These are phyloP conservation scores for Hylomyscus alleni DNA, from an alignment of 2,797 vertebrate species.

Conservation along the genomic window DNA sequence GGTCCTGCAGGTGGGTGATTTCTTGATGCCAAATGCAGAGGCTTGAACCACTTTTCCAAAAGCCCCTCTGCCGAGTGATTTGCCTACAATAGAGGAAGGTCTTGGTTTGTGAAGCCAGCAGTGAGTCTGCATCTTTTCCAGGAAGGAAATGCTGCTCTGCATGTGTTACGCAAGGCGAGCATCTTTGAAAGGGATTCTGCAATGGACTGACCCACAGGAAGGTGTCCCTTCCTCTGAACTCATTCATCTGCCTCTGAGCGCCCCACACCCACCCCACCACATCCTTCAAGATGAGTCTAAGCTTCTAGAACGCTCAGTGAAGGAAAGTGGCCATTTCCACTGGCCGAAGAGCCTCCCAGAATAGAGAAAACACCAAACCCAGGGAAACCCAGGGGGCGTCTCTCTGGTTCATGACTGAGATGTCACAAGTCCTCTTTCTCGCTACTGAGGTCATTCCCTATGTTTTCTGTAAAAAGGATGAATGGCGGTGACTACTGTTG, in stretches of 20 bases:
- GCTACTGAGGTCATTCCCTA: slow-evolving; percentile 1
- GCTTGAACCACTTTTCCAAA: slow-evolving; percentile 98
- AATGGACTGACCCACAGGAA: neutral
- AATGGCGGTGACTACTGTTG: neutral
- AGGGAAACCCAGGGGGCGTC: neutral
- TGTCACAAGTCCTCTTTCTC: slow-evolving; percentile 17
- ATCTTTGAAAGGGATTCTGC: slow-evolving; percentile 40
- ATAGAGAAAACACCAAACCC: neutral
- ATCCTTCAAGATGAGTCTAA: neutral
- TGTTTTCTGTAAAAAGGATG: slow-evolving; percentile 17
- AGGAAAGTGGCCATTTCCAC: neutral
- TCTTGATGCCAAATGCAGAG: slow-evolving; percentile 95
- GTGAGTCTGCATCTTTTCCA: neutral
- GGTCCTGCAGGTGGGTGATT: slow-evolving; percentile 92
- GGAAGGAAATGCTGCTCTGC: slow-evolving; percentile 49
- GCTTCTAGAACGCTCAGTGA: neutral
- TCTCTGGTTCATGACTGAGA: neutral
- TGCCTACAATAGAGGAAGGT: slow-evolving; percentile 90
- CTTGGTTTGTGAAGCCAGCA: neutral
- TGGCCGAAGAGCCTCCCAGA: neutral
- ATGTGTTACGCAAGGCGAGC: neutral
- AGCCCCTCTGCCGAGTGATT: slow-evolving; percentile 95
- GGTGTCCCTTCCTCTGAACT: slow-evolving; percentile 17
- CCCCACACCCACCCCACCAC: neutral
- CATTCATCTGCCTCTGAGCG: neutral